A percentile compares a stretch with the other conserved stretches of the same genome.
Evolutionary conservation across 2,797 vertebrate genomes (phyloP).

Genomic region (Pangasius macronema): DNA sequence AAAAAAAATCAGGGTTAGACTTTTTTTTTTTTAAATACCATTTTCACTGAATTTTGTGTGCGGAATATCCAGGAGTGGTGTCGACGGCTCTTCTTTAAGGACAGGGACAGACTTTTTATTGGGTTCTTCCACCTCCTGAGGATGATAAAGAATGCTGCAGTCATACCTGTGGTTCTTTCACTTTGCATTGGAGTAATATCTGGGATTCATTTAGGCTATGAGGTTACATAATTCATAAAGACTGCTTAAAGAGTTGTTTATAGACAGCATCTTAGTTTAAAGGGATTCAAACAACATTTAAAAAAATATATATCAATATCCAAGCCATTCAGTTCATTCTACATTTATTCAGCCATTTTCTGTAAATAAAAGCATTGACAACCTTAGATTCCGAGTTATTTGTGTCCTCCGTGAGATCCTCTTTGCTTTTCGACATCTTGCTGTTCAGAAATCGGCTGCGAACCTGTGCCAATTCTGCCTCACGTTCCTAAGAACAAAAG

Average conservation of each 20-base stretch:
- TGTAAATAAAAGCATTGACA: not conserved
- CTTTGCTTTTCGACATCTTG: conserved; percentile 76
- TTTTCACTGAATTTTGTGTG: conserved; percentile 19
- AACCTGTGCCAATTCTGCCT: conserved; percentile 87
- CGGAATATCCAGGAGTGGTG: not conserved
- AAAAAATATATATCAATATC: too few relatives aligned
- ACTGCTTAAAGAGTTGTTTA: not conserved
- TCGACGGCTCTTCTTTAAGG: conserved; percentile 10
- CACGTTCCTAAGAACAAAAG: conserved; percentile 82
- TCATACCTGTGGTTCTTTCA: not conserved
- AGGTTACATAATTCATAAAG: not conserved
- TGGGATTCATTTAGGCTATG: not conserved
- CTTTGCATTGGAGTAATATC: not conserved
- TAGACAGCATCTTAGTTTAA: not conserved
- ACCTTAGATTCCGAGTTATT: conserved; percentile 62
- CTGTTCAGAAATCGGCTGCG: conserved; percentile 85
- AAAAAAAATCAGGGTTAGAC: not conserved
- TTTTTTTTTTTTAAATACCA: conserved; percentile 25
- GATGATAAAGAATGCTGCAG: conserved; percentile 11
- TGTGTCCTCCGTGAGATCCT: conserved; percentile 63
- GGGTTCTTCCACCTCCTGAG: conserved; percentile 26
- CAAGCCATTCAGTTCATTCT: not conserved
- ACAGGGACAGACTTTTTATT: conserved; percentile 4
- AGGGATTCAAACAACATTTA: not conserved
- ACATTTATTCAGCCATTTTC: not conserved